A percentile compares a stretch with the other conserved stretches of the same genome.
Evolutionary conservation across 2,888 invertebrate genomes (phyloP).

Genomic region (Dicyrtoma fusca): DNA sequence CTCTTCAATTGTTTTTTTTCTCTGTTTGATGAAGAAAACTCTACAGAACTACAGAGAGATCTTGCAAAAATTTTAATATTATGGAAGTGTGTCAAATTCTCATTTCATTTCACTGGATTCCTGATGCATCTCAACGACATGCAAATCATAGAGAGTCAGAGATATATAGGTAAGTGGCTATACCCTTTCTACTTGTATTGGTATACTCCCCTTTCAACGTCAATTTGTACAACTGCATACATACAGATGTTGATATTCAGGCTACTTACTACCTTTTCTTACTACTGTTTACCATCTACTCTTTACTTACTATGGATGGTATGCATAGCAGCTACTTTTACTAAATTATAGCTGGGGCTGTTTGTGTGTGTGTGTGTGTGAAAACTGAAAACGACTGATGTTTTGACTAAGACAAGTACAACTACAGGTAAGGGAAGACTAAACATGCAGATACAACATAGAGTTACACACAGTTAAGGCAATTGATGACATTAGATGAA

Average conservation of each 20-base stretch:
- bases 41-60: conserved; percentile 11
- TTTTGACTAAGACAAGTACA: too few species aligned
- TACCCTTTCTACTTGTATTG: too few species aligned
- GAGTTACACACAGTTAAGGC: too few species aligned
- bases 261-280: not conserved
- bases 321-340: too few species aligned
- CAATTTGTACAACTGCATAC: not conserved
- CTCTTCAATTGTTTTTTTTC: too few species aligned
- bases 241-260: not conserved
- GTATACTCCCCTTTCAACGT: not conserved
- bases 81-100: conserved; percentile 41
- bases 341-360: not conserved
- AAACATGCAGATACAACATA: too few species aligned
- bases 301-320: too few species aligned
- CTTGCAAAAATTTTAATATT: conserved; percentile 32
- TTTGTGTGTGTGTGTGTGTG: not conserved
- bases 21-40: not conserved
- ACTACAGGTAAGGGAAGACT: too few species aligned
- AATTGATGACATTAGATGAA: too few species aligned
- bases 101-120: conserved; percentile 33
- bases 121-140: conserved; percentile 30
- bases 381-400: not conserved
- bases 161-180: conserved; percentile 11
- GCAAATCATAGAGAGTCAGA: conserved; percentile 24
- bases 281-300: too few species aligned